phyloP scores from a whole-genome alignment of 2,113 vertebrate species.

The Petroica traversi region DNA sequence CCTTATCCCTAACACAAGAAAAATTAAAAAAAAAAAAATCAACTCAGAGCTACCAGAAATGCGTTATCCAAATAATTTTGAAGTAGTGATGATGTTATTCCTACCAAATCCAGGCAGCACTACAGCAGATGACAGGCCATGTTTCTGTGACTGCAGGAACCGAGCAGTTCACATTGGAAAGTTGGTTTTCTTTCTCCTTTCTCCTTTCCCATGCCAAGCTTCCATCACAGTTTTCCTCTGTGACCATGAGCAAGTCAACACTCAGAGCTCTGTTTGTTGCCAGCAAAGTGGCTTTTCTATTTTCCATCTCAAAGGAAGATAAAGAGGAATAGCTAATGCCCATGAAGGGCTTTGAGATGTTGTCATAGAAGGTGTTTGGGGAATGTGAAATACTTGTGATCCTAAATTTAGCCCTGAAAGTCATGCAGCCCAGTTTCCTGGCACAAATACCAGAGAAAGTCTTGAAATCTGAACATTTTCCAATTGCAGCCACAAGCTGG shows the following conservation, averaged over 20 bases:
- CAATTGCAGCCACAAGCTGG: background rate
- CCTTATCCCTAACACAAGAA: background rate
- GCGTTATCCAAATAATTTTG: background rate
- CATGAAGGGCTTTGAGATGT: background rate
- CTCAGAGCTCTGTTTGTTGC: background rate
- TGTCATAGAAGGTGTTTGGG: constrained; percentile 16
- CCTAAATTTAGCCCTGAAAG: constrained; percentile 55
- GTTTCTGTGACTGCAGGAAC: background rate
- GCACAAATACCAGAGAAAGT: constrained; percentile 47
- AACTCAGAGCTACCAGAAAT: background rate
- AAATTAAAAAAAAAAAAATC: background rate
- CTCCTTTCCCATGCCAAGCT: background rate
- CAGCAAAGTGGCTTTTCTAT: background rate
- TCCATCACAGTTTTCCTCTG: background rate
- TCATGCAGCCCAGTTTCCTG: constrained; percentile 13
- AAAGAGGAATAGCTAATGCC: background rate
- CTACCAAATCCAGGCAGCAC: background rate
- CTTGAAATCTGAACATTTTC: constrained; percentile 2
- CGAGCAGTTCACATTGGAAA: fast-evolving
- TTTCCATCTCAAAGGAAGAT: background rate
- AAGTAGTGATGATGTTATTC: background rate
- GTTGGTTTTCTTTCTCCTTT: background rate
- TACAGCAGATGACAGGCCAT: background rate
- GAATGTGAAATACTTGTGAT: background rate
- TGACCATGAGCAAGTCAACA: background rate